Evolutionary conservation across 2,888 invertebrate genomes (phyloP).

Genomic region (Digitonthophagus gazella): DNA sequence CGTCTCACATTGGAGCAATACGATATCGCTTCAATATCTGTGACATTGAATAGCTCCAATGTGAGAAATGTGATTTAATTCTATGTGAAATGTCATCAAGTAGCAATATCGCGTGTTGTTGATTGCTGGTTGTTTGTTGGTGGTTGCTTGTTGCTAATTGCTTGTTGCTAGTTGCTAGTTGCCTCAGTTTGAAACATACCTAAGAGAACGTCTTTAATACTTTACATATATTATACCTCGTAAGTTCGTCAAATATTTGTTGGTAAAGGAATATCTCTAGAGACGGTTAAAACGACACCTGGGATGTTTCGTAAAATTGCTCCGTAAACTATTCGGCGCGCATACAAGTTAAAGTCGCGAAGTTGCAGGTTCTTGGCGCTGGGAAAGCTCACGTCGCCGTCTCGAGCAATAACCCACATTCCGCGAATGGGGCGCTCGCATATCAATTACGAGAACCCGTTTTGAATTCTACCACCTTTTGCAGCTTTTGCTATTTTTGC

Average conservation of each 20-base stretch:
- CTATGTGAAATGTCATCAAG: too few relatives aligned
- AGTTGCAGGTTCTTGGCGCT: neutral
- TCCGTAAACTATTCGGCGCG: neutral
- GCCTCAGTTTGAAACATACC: too few relatives aligned
- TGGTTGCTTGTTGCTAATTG: neutral
- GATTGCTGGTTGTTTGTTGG: neutral
- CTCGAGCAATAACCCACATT: conserved; percentile 5
- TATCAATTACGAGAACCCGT: conserved; percentile 5
- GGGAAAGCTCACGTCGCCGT: neutral
- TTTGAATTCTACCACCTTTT: neutral
- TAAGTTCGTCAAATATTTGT: neutral
- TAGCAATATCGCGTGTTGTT: too few relatives aligned
- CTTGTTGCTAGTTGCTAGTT: too few relatives aligned
- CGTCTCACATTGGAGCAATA: too few relatives aligned
- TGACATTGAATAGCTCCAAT: too few relatives aligned
- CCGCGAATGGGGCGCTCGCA: neutral
- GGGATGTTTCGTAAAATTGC: neutral
- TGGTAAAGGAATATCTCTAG: neutral
- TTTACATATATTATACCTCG: too few relatives aligned
- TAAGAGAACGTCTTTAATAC: too few relatives aligned
- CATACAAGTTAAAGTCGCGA: neutral
- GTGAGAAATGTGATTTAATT: too few relatives aligned
- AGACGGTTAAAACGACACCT: neutral
- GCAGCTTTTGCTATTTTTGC: too few relatives aligned
- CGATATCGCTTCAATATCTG: too few relatives aligned